A percentile compares a stretch with the other conserved stretches of the same genome.
These are phyloP conservation scores for Charina bottae DNA, from an alignment of 2,113 vertebrate species.

Conservation along the genomic window DNA sequence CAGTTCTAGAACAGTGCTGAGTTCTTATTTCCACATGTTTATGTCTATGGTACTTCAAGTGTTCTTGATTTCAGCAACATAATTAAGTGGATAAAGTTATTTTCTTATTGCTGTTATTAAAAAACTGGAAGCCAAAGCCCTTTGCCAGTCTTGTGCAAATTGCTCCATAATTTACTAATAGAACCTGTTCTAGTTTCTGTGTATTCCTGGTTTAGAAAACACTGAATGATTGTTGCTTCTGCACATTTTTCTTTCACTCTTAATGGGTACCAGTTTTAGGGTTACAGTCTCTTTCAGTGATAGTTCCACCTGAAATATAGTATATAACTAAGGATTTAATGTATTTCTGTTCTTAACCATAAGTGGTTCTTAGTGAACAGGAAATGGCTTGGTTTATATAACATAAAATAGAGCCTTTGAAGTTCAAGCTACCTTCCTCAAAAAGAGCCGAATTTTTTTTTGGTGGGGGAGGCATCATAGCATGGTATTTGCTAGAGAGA, in stretches of 20 bases:
- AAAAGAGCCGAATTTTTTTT: neutral
- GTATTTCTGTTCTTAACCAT: neutral
- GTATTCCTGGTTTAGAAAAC: neutral
- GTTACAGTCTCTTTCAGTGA: neutral
- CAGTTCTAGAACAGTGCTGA: neutral
- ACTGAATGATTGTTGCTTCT: neutral
- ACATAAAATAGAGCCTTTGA: neutral
- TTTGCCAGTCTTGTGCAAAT: neutral
- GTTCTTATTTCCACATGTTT: neutral
- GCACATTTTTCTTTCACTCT: neutral
- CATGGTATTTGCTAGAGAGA: too few relatives aligned
- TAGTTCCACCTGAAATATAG: neutral
- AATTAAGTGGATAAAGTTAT: neutral
- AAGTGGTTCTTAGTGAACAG: neutral
- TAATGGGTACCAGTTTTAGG: neutral
- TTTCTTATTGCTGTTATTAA: neutral
- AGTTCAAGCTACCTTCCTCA: neutral
- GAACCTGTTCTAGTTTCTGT: neutral
- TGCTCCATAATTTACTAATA: neutral
- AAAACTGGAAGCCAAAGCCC: neutral
- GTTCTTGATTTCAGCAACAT: neutral
- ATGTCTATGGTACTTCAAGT: neutral
- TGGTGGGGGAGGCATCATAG: too few relatives aligned
- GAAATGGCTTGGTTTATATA: neutral
- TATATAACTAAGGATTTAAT: neutral